Evolutionary conservation across 1,140 invertebrate species (phyloP), one percentile per base, ranked within the genome.

Genomic region (Saxidomus purpurata): DNA sequence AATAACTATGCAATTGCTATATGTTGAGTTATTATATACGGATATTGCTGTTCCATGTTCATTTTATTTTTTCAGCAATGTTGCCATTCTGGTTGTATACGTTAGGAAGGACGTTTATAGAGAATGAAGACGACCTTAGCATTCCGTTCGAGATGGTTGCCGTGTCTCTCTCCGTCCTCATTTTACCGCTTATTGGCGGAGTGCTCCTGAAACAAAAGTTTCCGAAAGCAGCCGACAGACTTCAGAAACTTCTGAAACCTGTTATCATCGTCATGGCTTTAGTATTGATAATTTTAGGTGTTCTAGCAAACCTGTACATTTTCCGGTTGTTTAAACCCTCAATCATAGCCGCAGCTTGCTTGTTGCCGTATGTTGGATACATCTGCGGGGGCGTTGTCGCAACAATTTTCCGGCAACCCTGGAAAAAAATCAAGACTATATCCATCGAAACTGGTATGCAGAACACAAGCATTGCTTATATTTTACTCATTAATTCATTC

Each of bases 41-140:
- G n/a, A n/a, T n/a, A n/a, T n/a, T n/a, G n/a, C n/a, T n/a, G n/a
- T n/a, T n/a, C n/a, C n/a, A n/a, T n/a, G n/a, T n/a, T n/a, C n/a
- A n/a, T n/a, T n/a, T n/a, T n/a, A 79, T 76, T 55, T 90, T 96
- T 96, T 11, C 95, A 98, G 98, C 96, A n/a, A 98, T 99, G 96
- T 99, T 99, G 97, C 99, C 99, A 0, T 94, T 98, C 0, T 99
- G 99, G 99, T 96, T 99, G n/a, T 98, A 99, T 93, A 98, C 98
- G 0, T 96, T 99, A n/a, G 99, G 98, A 0, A 97, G 96, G 90
- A 87, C 87, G 49, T 96, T 97, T 28, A 97, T 99, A n/a, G 91
- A 94, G 40, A 96, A 97, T 85, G 97, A 97, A 0, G 96, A 97
- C 77, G 85, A 87, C 11, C 74, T 94, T 11, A 95, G 94, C 36